Base-by-base conservation (phyloP, 2,113 vertebrate species). In the Tachysurus vachellii region DNA sequence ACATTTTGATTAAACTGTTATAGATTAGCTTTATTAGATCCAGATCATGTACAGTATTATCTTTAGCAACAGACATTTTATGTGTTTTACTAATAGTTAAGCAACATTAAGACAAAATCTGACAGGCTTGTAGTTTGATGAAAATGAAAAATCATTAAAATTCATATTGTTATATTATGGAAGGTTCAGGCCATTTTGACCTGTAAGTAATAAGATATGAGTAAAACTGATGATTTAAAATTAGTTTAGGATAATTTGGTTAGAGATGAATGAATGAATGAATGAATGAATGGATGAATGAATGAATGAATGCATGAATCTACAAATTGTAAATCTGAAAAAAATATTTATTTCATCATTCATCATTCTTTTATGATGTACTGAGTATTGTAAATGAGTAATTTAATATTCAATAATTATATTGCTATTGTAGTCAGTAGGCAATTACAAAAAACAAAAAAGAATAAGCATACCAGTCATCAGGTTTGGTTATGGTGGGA, bases 401-500 rank as follows among this genome's bases (percentile, higher is more conserved):
- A 70, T 2, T n/a, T 66, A n/a, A 23, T 62, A 50, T 26, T 6
- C n/a, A 64, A 66, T 28, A 28, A n/a, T 66, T 66, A 3, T 13
- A 66, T 75, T 75, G 36, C 71, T 26, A 16, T 76, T 76, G 7
- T 53, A 50, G 26, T 31, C 14, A 79, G 5, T 56, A 28, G 13
- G 28, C n/a, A 79, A 56, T 14, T 36, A 36, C 36, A 36, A 31
- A 56, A 3, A 16, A n/a, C 4, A 56, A 13, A 44, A 70, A 36
- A 70, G 2, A 7, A 50, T 17, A 16, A 1, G 50, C 54, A 56
- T 83, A 92, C 92, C 92, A 90, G 68, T 90, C 88, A 17, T 64
- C 59, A 11, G 92, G 90, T 84, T 90, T 91, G 21, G 64, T 80
- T 12, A 82, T 82, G 11, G 75, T 88, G 21, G 86, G 89, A 75